These are phyloP conservation scores for Drosophila miranda DNA, from an alignment of 1,140 invertebrate species.

Conservation along the genomic window DNA sequence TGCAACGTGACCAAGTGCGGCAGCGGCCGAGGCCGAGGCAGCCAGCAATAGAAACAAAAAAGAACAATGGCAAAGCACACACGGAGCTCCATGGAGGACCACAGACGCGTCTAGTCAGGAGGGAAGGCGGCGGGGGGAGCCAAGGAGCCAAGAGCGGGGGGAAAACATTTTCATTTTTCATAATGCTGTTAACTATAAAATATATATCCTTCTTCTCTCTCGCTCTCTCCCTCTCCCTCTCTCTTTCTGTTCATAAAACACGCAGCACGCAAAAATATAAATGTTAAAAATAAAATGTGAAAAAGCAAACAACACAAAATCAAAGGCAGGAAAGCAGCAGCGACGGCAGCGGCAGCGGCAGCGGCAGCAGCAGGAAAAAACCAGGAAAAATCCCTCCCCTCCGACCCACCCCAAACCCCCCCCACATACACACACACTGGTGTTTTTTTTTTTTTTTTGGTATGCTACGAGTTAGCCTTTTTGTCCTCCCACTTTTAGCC, in stretches of 20 bases:
- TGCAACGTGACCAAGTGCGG: conserved; percentile 70
- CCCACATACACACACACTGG: conserved; percentile 20
- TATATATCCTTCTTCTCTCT: conserved; percentile 20
- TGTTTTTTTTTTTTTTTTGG: conserved; percentile 43
- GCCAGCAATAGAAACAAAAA: conserved; percentile 26
- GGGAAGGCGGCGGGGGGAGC: conserved; percentile 3
- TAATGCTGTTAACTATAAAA: conserved; percentile 69
- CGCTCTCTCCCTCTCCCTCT: not conserved
- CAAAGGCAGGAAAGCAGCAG: conserved; percentile 45
- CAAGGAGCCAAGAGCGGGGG: conserved; percentile 10
- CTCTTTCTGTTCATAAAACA: conserved; percentile 54
- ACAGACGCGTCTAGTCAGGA: conserved; percentile 68
- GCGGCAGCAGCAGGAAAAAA: conserved; percentile 27
- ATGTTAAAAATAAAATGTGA: conserved; percentile 81
- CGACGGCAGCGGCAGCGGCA: not conserved
- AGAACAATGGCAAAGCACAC: conserved; percentile 7
- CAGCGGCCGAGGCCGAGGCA: conserved; percentile 17
- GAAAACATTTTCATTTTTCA: conserved; percentile 71
- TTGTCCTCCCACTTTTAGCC: conserved; percentile 73
- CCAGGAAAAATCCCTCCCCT: conserved; percentile 28
- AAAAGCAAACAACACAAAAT: conserved; percentile 79
- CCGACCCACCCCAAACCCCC: conserved; percentile 7
- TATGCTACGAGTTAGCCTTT: conserved; percentile 71
- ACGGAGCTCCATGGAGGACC: conserved; percentile 4
- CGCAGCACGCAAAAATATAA: conserved; percentile 74